Base-by-base conservation (phyloP, 2,888 invertebrate genomes). In the Drosophila sordidapex region DNA sequence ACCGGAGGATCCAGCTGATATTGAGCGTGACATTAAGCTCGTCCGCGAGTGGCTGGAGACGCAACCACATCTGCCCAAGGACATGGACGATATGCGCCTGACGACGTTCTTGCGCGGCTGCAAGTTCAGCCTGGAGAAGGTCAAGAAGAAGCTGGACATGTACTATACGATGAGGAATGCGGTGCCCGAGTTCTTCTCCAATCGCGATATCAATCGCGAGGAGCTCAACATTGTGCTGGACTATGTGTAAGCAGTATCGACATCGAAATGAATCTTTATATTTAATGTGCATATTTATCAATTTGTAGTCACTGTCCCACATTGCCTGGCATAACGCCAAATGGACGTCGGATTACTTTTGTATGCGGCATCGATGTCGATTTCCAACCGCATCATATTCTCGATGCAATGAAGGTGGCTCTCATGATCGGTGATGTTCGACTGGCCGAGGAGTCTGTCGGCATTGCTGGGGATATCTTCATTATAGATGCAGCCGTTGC, bases 391-490 rank as follows among this genome's bases (percentile, higher is more conserved):
- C 96, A 96, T 18, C 96, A 96, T 83, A 95, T 97, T 13, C 94
- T 96, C 7, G 97, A 97, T 80, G 96, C 95, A 46, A 96, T 97
- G 95, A 97, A 97, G 93, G 94, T 97, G 25, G 96, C 96, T 0
- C 93, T 97, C 21, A 97, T 97, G 97, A 95, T 97, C 85, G 97
- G 97, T 18, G 97, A 97, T 90, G 94, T 97, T 13, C 95, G 97
- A 65, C 93, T 97, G 67, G 94, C 94, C 33, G 97, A 97, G 81
- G 97, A 97, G 92, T 94, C 94, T 81, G 95, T 95, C 8, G 97
- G 97, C 36, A 97, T 97, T 0, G 97, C 97, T 2, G 97, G 97
- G 1, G 97, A 97, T 89, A 95, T 97, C 18, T 97, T 97, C 91
- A 94, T 97, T 69, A 92, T 97, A 56, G 97, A 97, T 86, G 97